Conservation (phyloP, 1,140 invertebrate species). For the Tribolium castaneum region DNA sequence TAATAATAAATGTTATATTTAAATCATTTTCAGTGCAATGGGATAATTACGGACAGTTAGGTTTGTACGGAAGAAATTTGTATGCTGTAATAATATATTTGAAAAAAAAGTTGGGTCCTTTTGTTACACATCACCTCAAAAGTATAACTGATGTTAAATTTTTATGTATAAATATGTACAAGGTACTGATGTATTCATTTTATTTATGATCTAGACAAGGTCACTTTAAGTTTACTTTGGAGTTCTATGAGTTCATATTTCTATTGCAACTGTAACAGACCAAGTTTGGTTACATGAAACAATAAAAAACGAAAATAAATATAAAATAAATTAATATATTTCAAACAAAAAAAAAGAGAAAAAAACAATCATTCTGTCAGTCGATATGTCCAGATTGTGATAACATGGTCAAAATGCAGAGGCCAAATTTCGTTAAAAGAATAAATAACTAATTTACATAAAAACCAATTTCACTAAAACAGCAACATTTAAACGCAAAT, state of each 20-base stretch:
- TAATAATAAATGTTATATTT: background rate
- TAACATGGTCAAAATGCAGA: conserved; percentile 42
- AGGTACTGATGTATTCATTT: conserved; percentile 53
- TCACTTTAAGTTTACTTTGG: conserved; percentile 55
- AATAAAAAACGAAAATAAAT: conserved; percentile 54
- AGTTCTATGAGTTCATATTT: conserved; percentile 46
- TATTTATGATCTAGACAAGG: conserved; percentile 55
- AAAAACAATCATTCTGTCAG: conserved; percentile 51
- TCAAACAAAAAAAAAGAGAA: conserved; percentile 57
- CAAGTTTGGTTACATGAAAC: conserved; percentile 53
- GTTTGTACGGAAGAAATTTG: background rate
- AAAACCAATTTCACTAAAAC: conserved; percentile 14
- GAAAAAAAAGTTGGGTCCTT: conserved; percentile 54
- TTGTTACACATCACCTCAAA: conserved; percentile 55
- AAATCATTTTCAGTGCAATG: too few species aligned
- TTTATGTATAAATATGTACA: conserved; percentile 55
- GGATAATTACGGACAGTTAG: background rate
- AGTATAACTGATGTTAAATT: conserved; percentile 52
- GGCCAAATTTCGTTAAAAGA: conserved; percentile 17
- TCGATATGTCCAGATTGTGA: conserved; percentile 52
- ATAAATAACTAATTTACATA: conserved; percentile 38
- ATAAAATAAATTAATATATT: conserved; percentile 61
- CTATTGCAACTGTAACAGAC: conserved; percentile 43
- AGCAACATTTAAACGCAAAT: conserved; percentile 25
- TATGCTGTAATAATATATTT: conserved; percentile 54